Base-by-base conservation (phyloP, 2,797 vertebrate species). In the Morus bassanus region DNA sequence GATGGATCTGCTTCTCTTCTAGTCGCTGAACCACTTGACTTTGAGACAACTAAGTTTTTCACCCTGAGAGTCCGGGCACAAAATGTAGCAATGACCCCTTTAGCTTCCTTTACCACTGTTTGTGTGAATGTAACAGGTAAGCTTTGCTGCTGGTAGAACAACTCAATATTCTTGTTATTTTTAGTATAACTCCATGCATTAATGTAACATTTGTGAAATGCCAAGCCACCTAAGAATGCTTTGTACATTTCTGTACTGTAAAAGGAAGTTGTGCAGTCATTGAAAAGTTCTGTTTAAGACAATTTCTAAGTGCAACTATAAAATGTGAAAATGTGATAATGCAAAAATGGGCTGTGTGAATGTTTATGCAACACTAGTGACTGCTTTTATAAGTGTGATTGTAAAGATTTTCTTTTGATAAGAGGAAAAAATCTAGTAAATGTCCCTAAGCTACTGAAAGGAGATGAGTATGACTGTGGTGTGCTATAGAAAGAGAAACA, bases 21-120 rank as follows among this genome's bases (percentile, higher is more conserved):
- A 93, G 98, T 99, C 74, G 98, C 99, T 6, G 99, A 99, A 95
- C 98, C 98, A 45, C 98, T 99, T 91, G 99, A 99, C 97, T 99
- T 98, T 68, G 99, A 99, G 98, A 98, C 97, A 7, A 99, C 98
- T 1, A 96, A 96, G 43, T 98, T 98, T 96, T 99, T 99, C 96
- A 98, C 97, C 11, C 97, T 99, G 56, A 97, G 98, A 54, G 98
- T 99, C 50, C 98, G 98, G 16, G 99, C 98, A n/a, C 99, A 99
- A 97, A 99, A 99, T 0, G 98, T 99, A 30, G 99, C 99, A 3
- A 98, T 98, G 11, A 98, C 98, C 46, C 98, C 98, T 11, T 98
- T 99, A 27, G 99, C 99, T 43, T 99, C 99, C 28, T 99, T 99
- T 96, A 97, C 98, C 81, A 98, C 98, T 5, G 98, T 99, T 91